Conservation (phyloP, 2,113 vertebrate genomes). For the Pithys albifrons region DNA sequence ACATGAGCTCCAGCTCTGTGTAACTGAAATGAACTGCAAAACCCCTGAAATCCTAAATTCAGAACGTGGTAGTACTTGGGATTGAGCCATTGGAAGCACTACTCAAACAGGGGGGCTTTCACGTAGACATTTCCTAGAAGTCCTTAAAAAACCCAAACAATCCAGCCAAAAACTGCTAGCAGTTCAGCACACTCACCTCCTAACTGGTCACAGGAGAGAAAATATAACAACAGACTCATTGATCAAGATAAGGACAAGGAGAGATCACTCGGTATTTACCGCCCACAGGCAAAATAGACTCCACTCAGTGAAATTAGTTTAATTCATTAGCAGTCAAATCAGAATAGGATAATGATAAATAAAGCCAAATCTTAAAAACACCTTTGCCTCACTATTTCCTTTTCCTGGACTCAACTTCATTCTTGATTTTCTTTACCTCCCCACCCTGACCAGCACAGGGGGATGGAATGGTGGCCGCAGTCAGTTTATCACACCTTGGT, state of each 20-base stretch:
- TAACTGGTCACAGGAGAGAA: background rate
- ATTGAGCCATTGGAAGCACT: background rate
- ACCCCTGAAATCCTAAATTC: background rate
- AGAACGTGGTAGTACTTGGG: too few relatives aligned
- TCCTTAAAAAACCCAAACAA: background rate
- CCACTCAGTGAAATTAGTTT: background rate
- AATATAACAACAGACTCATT: background rate
- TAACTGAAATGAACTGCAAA: background rate
- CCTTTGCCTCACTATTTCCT: background rate
- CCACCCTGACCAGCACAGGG: too few relatives aligned
- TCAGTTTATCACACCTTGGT: background rate
- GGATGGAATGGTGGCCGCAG: background rate
- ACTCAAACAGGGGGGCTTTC: background rate
- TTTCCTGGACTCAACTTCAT: background rate
- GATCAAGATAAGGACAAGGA: background rate
- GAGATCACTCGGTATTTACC: background rate
- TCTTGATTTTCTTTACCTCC: background rate
- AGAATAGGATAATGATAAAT: background rate
- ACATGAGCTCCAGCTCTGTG: background rate
- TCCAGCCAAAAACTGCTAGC: background rate
- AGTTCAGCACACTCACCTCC: background rate
- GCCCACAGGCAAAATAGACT: background rate
- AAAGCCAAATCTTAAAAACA: background rate
- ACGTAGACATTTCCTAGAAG: background rate
- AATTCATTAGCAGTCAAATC: background rate